Evolutionary conservation across 2,888 invertebrate species (phyloP), one percentile per base, ranked within the genome.

Genomic region (Aethes cnicana): DNA sequence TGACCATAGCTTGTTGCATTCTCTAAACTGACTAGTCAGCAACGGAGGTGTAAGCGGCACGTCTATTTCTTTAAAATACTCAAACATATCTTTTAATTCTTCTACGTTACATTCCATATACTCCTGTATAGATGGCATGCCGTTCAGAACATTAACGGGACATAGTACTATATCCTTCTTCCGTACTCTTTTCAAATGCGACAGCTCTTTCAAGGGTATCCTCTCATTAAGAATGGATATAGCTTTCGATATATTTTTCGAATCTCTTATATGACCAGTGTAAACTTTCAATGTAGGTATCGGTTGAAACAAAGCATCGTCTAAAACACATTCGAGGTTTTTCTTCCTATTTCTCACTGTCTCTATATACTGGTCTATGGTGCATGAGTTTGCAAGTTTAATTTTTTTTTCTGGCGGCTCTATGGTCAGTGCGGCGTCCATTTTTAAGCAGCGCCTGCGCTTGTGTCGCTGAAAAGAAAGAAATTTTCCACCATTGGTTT

Each of bases 131-230:
- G 81, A 69, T 2, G 77, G 60, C 55, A 23, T 60, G 21, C 3
- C 60, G 41, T 62, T 74, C n/a, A 71, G 61, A 55, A 53, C 66
- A 42, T 47, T 66, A 16, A 32, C 84, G 63, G 66, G 91, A 83
- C 66, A 95, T 58, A 89, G 42, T 7, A 95, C 67, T 0, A 95
- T 82, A 16, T 91, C 89, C 33, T 81, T 90, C 4, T 91, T 91
- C 28, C 91, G 88, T 1, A 95, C 94, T 57, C 96, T 90, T 72
- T 96, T 96, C 11, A 96, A 81, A 78, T 96, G 95, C 35, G 90
- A 90, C 6, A 95, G 80, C 9, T 90, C 85, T 9, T 90, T 88
- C 3, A 95, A 66, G 0, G 94, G 93, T 25, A 92, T 62, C 18
- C 87, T 84, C 18, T 91, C 82, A 59, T 92, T 93, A 8, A 94